Percentiles rank a stretch among this genome's conserved stretches.
These are phyloP conservation scores for Cosmopolites sordidus DNA, from an alignment of 2,888 invertebrate genomes.

Conservation along the genomic window DNA sequence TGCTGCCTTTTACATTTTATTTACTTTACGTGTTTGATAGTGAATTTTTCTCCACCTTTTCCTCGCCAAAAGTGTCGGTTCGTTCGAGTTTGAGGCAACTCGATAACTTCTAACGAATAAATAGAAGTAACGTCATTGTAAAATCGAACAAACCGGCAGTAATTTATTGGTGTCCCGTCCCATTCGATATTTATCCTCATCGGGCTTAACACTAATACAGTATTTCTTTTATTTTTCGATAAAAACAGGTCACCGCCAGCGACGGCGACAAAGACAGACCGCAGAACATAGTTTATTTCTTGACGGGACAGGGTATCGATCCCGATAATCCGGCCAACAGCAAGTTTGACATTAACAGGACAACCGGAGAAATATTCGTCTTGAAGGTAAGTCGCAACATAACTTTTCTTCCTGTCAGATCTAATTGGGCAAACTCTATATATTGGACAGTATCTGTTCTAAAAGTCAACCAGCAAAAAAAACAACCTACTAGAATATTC, in stretches of 20 bases:
- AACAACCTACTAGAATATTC: too few species aligned
- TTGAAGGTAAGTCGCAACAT: conserved; percentile 86
- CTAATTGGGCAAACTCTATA: too few species aligned
- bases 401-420: too few species aligned
- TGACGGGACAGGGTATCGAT: conserved; percentile 93
- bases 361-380: conserved; percentile 92
- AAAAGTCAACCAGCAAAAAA: too few species aligned
- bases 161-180: neutral
- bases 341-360: conserved; percentile 94
- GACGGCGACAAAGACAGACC: conserved; percentile 94
- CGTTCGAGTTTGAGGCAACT: too few species aligned
- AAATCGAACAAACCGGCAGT: neutral
- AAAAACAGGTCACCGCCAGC: conserved; percentile 82
- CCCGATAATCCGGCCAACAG: conserved; percentile 92
- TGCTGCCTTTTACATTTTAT: neutral
- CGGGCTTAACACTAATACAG: neutral
- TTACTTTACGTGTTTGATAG: too few species aligned
- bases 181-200: neutral
- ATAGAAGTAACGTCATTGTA: neutral
- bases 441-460: too few species aligned
- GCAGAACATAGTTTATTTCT: conserved; percentile 92
- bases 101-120: too few species aligned
- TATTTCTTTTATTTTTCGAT: neutral
- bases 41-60: too few species aligned
- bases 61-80: too few species aligned